These are phyloP conservation scores for Phylloscopus trochilus DNA, from an alignment of 2,113 vertebrate species.

Conservation along the genomic window DNA sequence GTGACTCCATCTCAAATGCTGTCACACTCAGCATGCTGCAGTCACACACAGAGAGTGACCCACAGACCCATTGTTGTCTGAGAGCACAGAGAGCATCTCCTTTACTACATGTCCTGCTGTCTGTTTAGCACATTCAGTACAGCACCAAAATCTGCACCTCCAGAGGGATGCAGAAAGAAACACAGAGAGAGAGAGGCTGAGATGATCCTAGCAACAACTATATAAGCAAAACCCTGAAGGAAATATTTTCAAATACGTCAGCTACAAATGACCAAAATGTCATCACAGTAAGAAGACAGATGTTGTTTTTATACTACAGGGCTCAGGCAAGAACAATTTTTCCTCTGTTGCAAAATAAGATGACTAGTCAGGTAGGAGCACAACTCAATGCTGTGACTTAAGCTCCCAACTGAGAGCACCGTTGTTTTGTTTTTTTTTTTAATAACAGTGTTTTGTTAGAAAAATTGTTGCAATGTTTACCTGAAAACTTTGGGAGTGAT, in stretches of 20 bases:
- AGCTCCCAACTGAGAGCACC: background rate
- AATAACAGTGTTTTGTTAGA: background rate
- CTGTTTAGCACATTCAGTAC: background rate
- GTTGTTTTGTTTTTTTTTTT: background rate
- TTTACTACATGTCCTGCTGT: background rate
- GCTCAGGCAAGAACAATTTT: background rate
- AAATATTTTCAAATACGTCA: slow-evolving; percentile 12
- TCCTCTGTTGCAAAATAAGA: background rate
- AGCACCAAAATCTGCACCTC: background rate
- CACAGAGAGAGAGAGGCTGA: background rate
- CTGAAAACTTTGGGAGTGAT: background rate
- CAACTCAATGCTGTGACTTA: background rate
- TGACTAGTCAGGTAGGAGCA: background rate
- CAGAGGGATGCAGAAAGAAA: background rate
- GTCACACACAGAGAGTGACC: background rate
- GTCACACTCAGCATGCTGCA: background rate
- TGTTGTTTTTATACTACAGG: background rate
- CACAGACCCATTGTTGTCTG: background rate
- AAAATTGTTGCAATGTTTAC: background rate
- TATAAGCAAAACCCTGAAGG: background rate
- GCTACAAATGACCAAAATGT: background rate
- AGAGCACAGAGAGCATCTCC: background rate
- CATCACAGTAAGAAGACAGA: background rate
- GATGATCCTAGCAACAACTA: background rate
- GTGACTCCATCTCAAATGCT: background rate